Percentiles rank a stretch among this genome's conserved stretches.
Evolutionary conservation across 2,888 invertebrate species (phyloP).

Genomic region (Chrysomela aeneicollis): DNA sequence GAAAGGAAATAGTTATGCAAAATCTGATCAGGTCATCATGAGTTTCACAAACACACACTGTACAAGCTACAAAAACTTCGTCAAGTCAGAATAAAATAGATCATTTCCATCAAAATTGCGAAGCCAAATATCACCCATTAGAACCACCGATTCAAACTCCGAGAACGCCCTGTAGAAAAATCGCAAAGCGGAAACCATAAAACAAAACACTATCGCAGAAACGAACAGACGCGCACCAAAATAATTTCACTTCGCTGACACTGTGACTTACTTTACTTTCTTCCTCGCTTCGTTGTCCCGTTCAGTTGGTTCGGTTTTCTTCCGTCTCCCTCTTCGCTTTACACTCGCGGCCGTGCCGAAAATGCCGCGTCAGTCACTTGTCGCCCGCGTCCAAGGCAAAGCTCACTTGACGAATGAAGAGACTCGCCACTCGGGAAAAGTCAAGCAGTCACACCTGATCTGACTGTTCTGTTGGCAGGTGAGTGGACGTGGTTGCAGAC

Average conservation of each 20-base stretch:
- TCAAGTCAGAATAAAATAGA: no score
- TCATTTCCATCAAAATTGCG: no score
- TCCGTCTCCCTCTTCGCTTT: slow-evolving; percentile 11
- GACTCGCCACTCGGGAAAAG: no score
- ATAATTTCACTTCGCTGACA: slow-evolving; percentile 16
- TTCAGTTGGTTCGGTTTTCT: background rate
- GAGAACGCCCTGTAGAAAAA: slow-evolving; percentile 1
- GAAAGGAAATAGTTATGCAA: no score
- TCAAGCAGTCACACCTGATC: slow-evolving; percentile 36
- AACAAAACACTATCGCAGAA: slow-evolving; percentile 18
- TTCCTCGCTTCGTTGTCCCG: background rate
- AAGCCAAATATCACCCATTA: no score
- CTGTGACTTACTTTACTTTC: slow-evolving; percentile 21
- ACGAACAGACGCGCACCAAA: slow-evolving; percentile 12
- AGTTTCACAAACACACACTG: no score
- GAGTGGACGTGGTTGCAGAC: slow-evolving; percentile 19
- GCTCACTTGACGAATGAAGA: slow-evolving; percentile 21
- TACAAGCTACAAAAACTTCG: no score
- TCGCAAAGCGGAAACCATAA: slow-evolving; percentile 6
- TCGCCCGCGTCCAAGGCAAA: slow-evolving; percentile 9
- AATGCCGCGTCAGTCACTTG: slow-evolving; percentile 12
- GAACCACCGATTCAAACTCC: no score
- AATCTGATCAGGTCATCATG: no score
- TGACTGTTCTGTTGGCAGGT: no score
- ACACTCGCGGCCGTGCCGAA: slow-evolving; percentile 21